Percentiles rank a stretch among this genome's conserved stretches.
These are phyloP conservation scores for Hormaphis cornu DNA, from an alignment of 1,140 invertebrate genomes.

Conservation along the genomic window DNA sequence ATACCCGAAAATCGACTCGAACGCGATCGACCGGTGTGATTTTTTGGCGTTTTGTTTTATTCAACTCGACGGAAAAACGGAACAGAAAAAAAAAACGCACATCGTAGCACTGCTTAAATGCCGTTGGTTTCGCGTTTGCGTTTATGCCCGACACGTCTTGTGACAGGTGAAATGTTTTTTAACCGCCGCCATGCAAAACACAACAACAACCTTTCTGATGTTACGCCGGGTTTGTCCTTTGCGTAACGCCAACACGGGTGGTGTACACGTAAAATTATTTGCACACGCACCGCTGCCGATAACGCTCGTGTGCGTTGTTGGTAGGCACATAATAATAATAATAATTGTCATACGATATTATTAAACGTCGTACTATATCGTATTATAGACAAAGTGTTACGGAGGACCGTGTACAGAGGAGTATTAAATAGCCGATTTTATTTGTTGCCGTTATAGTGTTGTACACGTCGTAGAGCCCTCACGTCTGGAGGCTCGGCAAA, in stretches of 20 bases:
- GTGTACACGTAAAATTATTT: background rate
- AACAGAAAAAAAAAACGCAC: background rate
- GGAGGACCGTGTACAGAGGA: too few relatives aligned
- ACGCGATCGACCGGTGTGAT: constrained; percentile 18
- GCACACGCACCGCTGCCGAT: background rate
- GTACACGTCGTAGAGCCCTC: too few relatives aligned
- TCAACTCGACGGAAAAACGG: background rate
- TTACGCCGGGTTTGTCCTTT: constrained; percentile 19
- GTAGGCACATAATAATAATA: too few relatives aligned
- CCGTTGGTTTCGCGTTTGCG: constrained; percentile 23
- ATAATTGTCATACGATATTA: too few relatives aligned
- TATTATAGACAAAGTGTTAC: too few relatives aligned
- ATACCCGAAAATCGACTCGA: constrained; percentile 22
- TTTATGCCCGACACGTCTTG: constrained; percentile 23
- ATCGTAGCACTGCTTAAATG: background rate
- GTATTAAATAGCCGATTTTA: too few relatives aligned
- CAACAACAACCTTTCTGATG: constrained; percentile 7
- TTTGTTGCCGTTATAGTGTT: too few relatives aligned
- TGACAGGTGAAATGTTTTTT: constrained; percentile 24
- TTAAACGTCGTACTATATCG: too few relatives aligned
- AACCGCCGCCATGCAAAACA: constrained; percentile 22
- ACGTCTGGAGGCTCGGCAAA: too few relatives aligned
- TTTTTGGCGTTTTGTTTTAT: constrained; percentile 26
- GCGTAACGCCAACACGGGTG: background rate
- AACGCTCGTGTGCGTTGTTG: background rate